phyloP scores from a whole-genome alignment of 2,888 invertebrate genomes.

The Himalopsyche japonica region DNA sequence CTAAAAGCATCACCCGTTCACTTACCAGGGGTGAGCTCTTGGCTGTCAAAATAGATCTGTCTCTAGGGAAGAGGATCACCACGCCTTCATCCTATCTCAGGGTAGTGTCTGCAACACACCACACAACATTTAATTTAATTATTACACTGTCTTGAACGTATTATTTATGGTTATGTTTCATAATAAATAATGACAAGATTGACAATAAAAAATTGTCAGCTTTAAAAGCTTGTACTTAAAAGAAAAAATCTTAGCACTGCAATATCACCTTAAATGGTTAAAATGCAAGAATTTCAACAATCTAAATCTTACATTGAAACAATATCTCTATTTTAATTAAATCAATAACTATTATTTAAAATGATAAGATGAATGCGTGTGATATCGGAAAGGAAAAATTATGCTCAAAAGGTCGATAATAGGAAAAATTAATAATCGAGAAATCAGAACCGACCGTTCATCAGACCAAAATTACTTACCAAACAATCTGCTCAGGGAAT shows the following conservation, averaged over 20 bases:
- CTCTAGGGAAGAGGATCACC: slow-evolving; percentile 50
- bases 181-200: background rate
- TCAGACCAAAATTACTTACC: too few relatives aligned
- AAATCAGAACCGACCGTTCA: too few relatives aligned
- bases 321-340: background rate
- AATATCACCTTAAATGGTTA: background rate
- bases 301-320: background rate
- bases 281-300: background rate
- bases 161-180: background rate
- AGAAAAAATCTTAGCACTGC: too few relatives aligned
- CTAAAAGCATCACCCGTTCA: slow-evolving; percentile 56
- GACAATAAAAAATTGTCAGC: slow-evolving; percentile 5
- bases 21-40: slow-evolving; percentile 59
- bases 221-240: background rate
- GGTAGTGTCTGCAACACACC: slow-evolving; percentile 42
- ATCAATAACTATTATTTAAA: background rate
- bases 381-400: slow-evolving; percentile 42
- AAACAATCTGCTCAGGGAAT: too few relatives aligned
- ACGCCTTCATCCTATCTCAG: slow-evolving; percentile 49
- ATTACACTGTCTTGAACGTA: background rate
- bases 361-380: slow-evolving; percentile 60
- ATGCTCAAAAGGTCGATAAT: background rate
- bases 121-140: slow-evolving; percentile 36
- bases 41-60: slow-evolving; percentile 50
- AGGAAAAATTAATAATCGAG: too few relatives aligned